Evolutionary conservation across 2,113 vertebrate species (phyloP).

Genomic region (Apodemus speciosus): DNA sequence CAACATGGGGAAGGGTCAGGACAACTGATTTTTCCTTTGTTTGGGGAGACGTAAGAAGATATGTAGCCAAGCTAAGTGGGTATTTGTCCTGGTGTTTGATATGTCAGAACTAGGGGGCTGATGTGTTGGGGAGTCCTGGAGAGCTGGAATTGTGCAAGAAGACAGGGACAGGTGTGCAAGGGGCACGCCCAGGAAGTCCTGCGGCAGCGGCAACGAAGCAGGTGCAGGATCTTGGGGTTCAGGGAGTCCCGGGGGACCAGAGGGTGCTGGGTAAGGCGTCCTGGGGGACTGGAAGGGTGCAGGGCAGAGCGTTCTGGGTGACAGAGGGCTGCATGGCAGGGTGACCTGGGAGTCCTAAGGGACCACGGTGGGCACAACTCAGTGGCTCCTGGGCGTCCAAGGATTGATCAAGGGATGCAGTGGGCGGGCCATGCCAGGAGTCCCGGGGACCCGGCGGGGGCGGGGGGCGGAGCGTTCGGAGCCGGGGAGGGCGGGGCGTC

Average conservation of each 20-base stretch:
- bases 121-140: background rate
- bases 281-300: background rate
- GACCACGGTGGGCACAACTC: background rate
- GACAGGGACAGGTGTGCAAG: too few species aligned
- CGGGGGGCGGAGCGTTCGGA: background rate
- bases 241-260: background rate
- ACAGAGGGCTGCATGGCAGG: background rate
- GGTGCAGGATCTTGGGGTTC: background rate
- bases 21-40: background rate
- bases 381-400: slow-evolving; percentile 27
- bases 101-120: too few species aligned
- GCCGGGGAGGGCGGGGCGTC: background rate
- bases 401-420: background rate
- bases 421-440: background rate
- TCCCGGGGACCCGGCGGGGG: background rate
- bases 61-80: too few species aligned
- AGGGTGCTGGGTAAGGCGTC: background rate
- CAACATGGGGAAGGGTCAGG: background rate
- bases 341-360: background rate
- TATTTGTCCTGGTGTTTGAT: background rate
- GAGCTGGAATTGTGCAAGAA: background rate
- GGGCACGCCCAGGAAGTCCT: background rate
- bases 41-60: background rate
- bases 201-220: background rate
- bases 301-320: background rate